These are phyloP conservation scores for Rhinella marina DNA, from an alignment of 2,797 vertebrate genomes.

Conservation along the genomic window DNA sequence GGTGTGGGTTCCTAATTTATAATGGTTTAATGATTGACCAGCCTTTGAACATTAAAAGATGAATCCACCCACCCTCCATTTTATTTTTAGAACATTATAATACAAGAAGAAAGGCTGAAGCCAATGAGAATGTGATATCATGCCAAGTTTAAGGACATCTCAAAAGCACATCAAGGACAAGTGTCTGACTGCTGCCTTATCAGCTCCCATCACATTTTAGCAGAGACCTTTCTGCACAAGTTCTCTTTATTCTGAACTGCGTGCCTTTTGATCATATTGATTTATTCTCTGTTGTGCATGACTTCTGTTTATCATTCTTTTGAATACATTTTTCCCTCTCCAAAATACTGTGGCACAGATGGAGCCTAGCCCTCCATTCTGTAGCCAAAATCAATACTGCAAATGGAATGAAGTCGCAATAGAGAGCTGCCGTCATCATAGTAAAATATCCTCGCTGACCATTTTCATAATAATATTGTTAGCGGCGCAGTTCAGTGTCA, in stretches of 20 bases:
- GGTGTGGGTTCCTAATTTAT: too few relatives aligned
- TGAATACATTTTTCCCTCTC: constrained; percentile 19
- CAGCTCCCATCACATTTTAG: constrained; percentile 3
- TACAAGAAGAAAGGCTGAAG: neutral
- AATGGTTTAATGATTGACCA: neutral
- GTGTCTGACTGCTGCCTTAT: neutral
- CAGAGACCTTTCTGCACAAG: neutral
- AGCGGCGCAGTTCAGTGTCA: constrained; percentile 20
- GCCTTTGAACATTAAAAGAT: neutral
- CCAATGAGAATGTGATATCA: neutral
- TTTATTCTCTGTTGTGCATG: constrained; percentile 3
- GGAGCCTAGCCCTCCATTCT: constrained; percentile 15
- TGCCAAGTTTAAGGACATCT: constrained; percentile 13
- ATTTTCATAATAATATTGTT: constrained; percentile 49
- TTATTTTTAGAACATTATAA: neutral
- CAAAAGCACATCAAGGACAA: constrained; percentile 20
- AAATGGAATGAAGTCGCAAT: constrained; percentile 47
- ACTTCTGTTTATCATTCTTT: constrained; percentile 22
- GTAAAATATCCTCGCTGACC: constrained; percentile 32
- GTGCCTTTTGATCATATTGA: constrained; percentile 37
- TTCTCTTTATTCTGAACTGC: constrained; percentile 5
- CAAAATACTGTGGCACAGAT: constrained; percentile 6
- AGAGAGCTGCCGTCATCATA: constrained; percentile 21
- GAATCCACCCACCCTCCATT: neutral
- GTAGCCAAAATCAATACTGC: constrained; percentile 47